phyloP scores from a whole-genome alignment of 1,140 invertebrate species.

The Gryllus bimaculatus region DNA sequence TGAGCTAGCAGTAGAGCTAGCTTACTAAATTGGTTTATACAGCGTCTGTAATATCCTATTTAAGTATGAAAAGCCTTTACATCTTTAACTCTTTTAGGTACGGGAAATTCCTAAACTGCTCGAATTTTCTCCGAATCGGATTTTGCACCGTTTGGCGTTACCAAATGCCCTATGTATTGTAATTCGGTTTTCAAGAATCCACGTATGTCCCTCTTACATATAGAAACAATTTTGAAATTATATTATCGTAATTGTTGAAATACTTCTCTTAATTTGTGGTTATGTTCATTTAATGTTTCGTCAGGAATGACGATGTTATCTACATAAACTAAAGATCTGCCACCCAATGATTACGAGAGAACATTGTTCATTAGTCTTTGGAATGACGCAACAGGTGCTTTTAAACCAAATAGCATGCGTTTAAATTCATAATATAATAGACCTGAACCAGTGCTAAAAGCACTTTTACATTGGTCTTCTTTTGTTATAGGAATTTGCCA shows the following conservation, averaged over 20 bases:
- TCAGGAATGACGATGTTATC: conserved; percentile 35
- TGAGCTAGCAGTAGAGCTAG: no score
- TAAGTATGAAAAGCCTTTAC: conserved; percentile 26
- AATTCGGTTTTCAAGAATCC: conserved; percentile 27
- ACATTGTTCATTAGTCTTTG: conserved; percentile 27
- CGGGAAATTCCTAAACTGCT: conserved; percentile 23
- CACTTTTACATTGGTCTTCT: conserved; percentile 25
- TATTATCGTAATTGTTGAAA: no score
- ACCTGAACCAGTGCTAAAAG: conserved; percentile 30
- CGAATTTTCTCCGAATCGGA: conserved; percentile 24
- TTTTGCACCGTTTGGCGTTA: conserved; percentile 23
- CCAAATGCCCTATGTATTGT: conserved; percentile 27
- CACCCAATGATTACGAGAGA: conserved; percentile 29
- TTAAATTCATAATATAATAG: conserved; percentile 30
- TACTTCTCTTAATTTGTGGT: conserved; percentile 29
- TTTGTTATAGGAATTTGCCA: conserved; percentile 24
- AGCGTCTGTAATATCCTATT: conserved; percentile 29
- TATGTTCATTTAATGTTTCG: conserved; percentile 33
- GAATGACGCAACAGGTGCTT: conserved; percentile 30
- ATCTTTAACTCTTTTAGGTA: conserved; percentile 23
- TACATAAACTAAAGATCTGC: conserved; percentile 34
- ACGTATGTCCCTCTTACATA: conserved; percentile 36
- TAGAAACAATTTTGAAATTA: conserved; percentile 35
- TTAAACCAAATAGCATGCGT: no score
- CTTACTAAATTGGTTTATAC: no score